phyloP scores from a whole-genome alignment of 2,888 invertebrate genomes.

The Coelinius sp. region DNA sequence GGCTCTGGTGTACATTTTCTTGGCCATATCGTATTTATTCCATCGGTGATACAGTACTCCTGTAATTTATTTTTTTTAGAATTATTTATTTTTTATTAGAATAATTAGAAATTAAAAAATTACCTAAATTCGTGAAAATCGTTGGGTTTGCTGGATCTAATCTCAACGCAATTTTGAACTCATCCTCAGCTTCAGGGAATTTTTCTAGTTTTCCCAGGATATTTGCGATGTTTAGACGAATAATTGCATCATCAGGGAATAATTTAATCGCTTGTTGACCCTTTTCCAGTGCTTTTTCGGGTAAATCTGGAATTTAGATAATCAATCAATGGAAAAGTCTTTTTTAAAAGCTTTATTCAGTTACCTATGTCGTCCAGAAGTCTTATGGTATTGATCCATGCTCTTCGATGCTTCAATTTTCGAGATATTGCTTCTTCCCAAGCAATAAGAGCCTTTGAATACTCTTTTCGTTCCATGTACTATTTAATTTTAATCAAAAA shows the following conservation, averaged over 20 bases:
- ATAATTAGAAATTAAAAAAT: neutral
- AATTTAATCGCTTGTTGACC: conserved; percentile 80
- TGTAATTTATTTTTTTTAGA: conserved; percentile 60
- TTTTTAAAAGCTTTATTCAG: conserved; percentile 23
- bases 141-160: conserved; percentile 81
- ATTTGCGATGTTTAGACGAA: conserved; percentile 91
- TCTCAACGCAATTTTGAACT: conserved; percentile 84
- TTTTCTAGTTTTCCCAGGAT: conserved; percentile 86
- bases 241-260: conserved; percentile 81
- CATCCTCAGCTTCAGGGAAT: conserved; percentile 84
- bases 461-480: conserved; percentile 84
- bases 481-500: conserved; percentile 62
- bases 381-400: conserved; percentile 94
- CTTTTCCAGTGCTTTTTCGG: conserved; percentile 78
- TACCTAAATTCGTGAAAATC: conserved; percentile 92
- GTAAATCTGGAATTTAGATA: conserved; percentile 69
- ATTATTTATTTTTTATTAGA: neutral
- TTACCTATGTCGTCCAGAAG: conserved; percentile 83
- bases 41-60: conserved; percentile 95
- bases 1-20: conserved; percentile 82
- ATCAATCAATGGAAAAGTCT: conserved; percentile 25
- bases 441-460: conserved; percentile 81
- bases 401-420: conserved; percentile 84
- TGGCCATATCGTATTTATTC: conserved; percentile 83
- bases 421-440: conserved; percentile 88